Conservation (phyloP, 2,888 invertebrate species). For the Yponomeuta plumbellus region DNA sequence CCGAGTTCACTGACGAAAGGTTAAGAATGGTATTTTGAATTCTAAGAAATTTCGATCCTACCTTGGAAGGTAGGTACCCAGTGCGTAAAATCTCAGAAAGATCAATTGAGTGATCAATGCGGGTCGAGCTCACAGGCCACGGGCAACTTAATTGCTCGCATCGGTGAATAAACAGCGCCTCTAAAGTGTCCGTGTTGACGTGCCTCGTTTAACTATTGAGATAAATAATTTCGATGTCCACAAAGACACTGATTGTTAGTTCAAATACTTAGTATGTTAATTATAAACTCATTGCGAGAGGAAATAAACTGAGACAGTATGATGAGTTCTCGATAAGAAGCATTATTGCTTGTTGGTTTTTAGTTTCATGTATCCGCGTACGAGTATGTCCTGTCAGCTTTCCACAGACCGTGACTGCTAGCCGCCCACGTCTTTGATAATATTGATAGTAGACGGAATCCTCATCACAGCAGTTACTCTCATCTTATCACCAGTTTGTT, state of each 20-base stretch:
- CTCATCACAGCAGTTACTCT: constrained; percentile 35
- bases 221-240: constrained; percentile 26
- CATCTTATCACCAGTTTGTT: constrained; percentile 59
- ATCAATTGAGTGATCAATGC: constrained; percentile 66
- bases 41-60: background rate
- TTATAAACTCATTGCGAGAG: constrained; percentile 48
- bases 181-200: background rate
- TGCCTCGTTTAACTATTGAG: background rate
- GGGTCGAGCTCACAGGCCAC: constrained; percentile 60
- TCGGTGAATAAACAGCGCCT: constrained; percentile 22
- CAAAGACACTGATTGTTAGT: constrained; percentile 36
- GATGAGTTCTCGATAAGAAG: constrained; percentile 26
- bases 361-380: background rate
- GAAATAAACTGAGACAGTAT: constrained; percentile 46
- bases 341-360: constrained; percentile 7
- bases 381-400: background rate
- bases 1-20: constrained; percentile 31
- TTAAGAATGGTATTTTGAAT: constrained; percentile 18
- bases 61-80: background rate
- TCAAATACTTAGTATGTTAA: constrained; percentile 30
- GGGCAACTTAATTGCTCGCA: constrained; percentile 56
- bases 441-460: constrained; percentile 5
- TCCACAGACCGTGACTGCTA: background rate
- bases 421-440: constrained; percentile 12
- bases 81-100: constrained; percentile 50